These are phyloP conservation scores for Protaetia brevitarsis DNA, from an alignment of 1,140 invertebrate species.

Conservation along the genomic window DNA sequence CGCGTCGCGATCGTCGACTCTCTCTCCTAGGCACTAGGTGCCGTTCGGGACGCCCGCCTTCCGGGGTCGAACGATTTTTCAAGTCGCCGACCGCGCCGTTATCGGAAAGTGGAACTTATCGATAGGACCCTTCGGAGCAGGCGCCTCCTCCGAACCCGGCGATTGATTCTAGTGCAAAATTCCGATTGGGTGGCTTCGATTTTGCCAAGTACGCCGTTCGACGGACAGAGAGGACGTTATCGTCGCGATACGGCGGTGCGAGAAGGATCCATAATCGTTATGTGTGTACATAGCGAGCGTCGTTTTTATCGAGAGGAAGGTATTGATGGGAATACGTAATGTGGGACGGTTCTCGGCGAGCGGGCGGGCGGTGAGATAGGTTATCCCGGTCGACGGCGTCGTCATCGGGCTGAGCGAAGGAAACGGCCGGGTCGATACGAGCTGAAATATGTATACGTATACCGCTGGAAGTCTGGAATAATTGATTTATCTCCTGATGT, in stretches of 20 bases:
- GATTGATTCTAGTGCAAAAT: slow-evolving; percentile 15
- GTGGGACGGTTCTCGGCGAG: no score
- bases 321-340: slow-evolving; percentile 10
- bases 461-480: no score
- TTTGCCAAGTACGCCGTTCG: background rate
- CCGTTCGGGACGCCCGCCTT: background rate
- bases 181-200: slow-evolving; percentile 8
- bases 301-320: background rate
- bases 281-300: no score
- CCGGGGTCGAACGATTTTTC: slow-evolving; percentile 10
- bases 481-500: no score
- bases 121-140: background rate
- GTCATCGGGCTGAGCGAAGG: no score
- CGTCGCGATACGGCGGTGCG: background rate
- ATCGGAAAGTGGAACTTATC: slow-evolving; percentile 11
- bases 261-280: background rate
- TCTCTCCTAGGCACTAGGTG: no score
- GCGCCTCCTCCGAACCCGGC: background rate
- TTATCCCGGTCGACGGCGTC: no score
- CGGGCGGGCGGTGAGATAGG: no score
- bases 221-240: background rate
- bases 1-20: no score
- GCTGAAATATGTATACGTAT: no score
- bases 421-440: no score
- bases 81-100: background rate